Conservation (phyloP, 2,113 vertebrate genomes). For the Vicugna pacos region DNA sequence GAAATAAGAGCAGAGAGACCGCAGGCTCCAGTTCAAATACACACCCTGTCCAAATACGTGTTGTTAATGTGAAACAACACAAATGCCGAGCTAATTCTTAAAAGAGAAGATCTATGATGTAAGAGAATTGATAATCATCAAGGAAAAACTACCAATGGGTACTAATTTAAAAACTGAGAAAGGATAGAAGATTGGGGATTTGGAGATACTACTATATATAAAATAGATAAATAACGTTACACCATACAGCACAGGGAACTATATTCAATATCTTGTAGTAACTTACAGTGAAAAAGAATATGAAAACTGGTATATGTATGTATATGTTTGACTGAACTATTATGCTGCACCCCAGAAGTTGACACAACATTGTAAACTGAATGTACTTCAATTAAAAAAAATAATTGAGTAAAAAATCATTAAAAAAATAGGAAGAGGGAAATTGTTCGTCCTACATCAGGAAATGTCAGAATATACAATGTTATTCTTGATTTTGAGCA, state of each 20-base stretch:
- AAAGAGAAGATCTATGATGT: background rate
- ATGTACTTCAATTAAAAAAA: too few relatives aligned
- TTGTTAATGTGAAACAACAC: background rate
- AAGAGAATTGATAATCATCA: background rate
- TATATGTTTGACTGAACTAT: too few relatives aligned
- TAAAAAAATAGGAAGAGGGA: background rate
- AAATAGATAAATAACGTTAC: too few relatives aligned
- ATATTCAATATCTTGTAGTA: too few relatives aligned
- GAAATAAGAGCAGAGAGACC: background rate
- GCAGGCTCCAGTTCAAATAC: background rate
- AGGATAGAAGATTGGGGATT: background rate
- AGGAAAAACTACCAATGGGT: background rate
- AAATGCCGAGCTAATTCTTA: slow-evolving; percentile 15
- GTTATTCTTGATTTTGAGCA: background rate
- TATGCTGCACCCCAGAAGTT: too few relatives aligned
- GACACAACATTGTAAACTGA: too few relatives aligned
- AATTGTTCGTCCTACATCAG: background rate
- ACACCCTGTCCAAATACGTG: background rate
- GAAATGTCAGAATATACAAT: background rate
- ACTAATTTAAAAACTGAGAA: background rate
- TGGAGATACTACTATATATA: too few relatives aligned
- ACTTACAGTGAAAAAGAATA: too few relatives aligned
- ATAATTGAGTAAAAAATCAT: too few relatives aligned
- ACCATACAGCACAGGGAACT: too few relatives aligned
- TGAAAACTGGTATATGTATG: too few relatives aligned